Conservation (phyloP, 2,797 vertebrate genomes). For the Sylvilagus floridanus region DNA sequence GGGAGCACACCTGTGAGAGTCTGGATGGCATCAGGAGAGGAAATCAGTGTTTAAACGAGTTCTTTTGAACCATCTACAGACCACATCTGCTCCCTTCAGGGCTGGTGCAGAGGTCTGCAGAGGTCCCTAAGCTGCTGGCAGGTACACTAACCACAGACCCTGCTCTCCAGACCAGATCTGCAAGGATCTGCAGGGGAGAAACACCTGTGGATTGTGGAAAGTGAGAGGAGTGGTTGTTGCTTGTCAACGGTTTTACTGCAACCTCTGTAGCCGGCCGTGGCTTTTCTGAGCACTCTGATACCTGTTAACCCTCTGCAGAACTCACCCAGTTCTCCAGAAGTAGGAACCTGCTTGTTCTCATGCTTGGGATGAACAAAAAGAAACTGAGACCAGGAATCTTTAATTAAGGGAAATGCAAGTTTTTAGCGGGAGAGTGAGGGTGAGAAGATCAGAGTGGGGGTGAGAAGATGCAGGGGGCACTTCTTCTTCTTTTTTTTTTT, state of each 20-base stretch:
- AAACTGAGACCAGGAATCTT: neutral
- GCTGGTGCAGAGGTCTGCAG: neutral
- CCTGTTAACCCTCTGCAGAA: neutral
- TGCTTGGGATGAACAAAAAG: neutral
- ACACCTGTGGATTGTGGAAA: neutral
- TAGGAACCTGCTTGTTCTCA: neutral
- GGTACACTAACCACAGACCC: neutral
- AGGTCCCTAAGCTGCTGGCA: neutral
- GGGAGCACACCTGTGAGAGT: constrained; percentile 70
- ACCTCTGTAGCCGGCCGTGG: neutral
- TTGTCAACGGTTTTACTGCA: neutral
- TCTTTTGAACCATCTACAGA: neutral
- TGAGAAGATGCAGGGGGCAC: no score
- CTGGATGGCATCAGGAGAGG: constrained; percentile 66
- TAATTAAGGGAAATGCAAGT: neutral
- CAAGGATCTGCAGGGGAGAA: neutral
- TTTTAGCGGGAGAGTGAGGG: neutral
- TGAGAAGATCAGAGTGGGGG: neutral
- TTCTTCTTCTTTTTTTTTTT: no score
- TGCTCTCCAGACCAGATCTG: neutral
- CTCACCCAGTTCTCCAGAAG: neutral
- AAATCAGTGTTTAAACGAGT: constrained; percentile 58
- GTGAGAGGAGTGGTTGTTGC: neutral
- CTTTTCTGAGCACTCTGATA: neutral
- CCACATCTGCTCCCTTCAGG: constrained; percentile 53